Evolutionary conservation across 2,888 invertebrate genomes (phyloP).

Genomic region (Scotopteryx bipunctaria): DNA sequence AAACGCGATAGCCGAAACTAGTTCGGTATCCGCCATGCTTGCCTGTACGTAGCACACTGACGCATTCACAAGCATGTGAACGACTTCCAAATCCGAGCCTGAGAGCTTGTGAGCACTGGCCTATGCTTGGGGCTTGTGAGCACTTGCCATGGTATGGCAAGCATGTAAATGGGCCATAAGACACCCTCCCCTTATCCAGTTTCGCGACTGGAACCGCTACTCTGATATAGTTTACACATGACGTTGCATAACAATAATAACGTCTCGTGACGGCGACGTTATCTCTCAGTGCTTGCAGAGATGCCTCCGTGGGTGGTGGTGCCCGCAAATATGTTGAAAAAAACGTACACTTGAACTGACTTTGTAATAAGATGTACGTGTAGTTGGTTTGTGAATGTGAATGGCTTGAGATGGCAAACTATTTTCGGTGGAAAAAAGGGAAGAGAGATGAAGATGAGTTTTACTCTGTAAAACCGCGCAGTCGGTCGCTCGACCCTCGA

Average conservation of each 20-base stretch:
- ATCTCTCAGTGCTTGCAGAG: slow-evolving; percentile 73
- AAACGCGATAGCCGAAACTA: no score
- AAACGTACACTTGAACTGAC: slow-evolving; percentile 33
- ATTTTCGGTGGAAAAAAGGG: slow-evolving; percentile 87
- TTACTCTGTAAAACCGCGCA: slow-evolving; percentile 86
- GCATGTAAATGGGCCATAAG: no score
- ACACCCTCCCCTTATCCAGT: slow-evolving; percentile 42
- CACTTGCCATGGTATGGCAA: no score
- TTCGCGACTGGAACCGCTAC: slow-evolving; percentile 48
- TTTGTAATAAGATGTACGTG: slow-evolving; percentile 33
- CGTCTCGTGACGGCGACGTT: slow-evolving; percentile 74
- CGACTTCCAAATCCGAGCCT: no score
- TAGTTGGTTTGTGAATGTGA: slow-evolving; percentile 45
- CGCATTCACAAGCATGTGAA: no score
- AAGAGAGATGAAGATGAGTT: slow-evolving; percentile 83
- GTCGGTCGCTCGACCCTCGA: slow-evolving; percentile 88
- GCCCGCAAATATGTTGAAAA: slow-evolving; percentile 47
- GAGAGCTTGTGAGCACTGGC: no score
- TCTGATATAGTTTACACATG: slow-evolving; percentile 53
- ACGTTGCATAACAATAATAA: slow-evolving; percentile 65
- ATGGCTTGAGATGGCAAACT: slow-evolving; percentile 82
- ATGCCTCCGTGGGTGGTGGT: slow-evolving; percentile 63
- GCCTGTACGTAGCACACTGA: no score
- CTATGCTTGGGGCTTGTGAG: no score
- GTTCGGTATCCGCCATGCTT: no score